phyloP scores from a whole-genome alignment of 2,888 invertebrate genomes.

The Leucozona laternaria region DNA sequence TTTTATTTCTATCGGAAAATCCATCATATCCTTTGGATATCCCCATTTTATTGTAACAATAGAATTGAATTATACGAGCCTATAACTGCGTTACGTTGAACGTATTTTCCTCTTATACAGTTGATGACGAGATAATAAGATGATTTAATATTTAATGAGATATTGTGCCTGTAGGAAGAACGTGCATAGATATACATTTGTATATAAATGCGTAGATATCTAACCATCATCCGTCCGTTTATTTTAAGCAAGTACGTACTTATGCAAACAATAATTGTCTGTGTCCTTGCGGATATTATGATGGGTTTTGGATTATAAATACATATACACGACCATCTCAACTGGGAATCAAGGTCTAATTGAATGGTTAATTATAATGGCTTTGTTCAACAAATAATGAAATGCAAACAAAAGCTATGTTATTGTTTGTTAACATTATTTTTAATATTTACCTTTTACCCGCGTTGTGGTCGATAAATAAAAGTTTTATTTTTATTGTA shows the following conservation, averaged over 20 bases:
- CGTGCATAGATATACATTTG: not conserved
- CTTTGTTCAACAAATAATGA: constrained; percentile 54
- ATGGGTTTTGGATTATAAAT: not conserved
- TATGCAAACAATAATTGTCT: not conserved
- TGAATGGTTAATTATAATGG: constrained; percentile 64
- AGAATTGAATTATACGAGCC: constrained; percentile 2
- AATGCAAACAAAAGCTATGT: constrained; percentile 44
- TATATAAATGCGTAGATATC: constrained; percentile 12
- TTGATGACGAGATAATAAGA: constrained; percentile 41
- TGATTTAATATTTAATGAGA: constrained; percentile 66
- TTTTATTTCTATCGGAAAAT: constrained; percentile 3
- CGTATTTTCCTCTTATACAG: not conserved
- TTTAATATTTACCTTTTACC: not conserved
- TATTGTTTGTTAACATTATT: constrained; percentile 19
- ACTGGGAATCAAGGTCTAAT: constrained; percentile 57
- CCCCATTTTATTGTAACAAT: constrained; percentile 2
- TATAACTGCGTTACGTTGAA: constrained; percentile 3
- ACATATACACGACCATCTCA: not conserved
- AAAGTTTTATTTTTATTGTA: not conserved
- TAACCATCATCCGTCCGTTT: not conserved
- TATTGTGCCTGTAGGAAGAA: constrained; percentile 34
- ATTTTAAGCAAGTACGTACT: not conserved
- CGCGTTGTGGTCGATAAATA: not conserved
- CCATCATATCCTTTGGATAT: not conserved
- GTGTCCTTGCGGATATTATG: not conserved